These are phyloP conservation scores for Amazona ochrocephala DNA, from an alignment of 2,797 vertebrate species.

Conservation along the genomic window DNA sequence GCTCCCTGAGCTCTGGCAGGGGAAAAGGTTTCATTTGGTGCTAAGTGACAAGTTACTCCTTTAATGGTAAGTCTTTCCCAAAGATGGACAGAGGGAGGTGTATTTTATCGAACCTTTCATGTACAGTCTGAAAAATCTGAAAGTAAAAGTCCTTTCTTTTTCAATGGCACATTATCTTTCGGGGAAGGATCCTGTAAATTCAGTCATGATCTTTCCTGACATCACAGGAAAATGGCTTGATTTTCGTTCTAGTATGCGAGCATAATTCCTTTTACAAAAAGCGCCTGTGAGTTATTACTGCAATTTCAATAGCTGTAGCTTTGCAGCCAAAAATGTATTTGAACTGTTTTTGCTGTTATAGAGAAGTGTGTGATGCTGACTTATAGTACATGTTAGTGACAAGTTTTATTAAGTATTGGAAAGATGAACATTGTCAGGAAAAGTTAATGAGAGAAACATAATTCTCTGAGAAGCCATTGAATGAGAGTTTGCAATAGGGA, in stretches of 20 bases:
- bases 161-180: background rate
- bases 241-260: background rate
- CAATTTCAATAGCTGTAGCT: background rate
- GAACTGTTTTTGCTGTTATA: conserved; percentile 46
- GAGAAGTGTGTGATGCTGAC: conserved; percentile 21
- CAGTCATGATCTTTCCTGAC: background rate
- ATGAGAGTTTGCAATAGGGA: background rate
- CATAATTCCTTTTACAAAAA: background rate
- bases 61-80: background rate
- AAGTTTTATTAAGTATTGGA: background rate
- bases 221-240: background rate
- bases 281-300: background rate
- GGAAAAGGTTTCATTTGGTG: background rate
- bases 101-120: background rate
- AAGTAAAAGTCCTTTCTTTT: background rate
- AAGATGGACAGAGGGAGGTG: background rate
- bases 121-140: background rate
- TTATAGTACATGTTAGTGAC: background rate
- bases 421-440: conserved; percentile 12
- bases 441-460: conserved; percentile 43
- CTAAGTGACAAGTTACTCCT: background rate
- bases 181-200: background rate
- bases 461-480: conserved; percentile 28
- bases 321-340: conserved; percentile 18
- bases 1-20: background rate